phyloP scores from a whole-genome alignment of 2,888 invertebrate species.

The Lypha dubia region DNA sequence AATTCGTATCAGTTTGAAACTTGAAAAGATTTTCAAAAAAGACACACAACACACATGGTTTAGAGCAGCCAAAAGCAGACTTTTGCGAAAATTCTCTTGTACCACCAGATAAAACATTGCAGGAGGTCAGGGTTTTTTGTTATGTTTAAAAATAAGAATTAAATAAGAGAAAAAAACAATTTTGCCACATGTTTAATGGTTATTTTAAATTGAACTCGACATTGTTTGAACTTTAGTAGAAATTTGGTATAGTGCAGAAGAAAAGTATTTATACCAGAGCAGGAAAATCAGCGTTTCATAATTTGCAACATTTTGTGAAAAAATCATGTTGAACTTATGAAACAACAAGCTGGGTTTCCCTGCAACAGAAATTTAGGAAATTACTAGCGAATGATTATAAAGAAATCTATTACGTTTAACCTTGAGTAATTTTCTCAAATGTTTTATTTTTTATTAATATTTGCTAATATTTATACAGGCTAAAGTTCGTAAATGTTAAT shows the following conservation, averaged over 20 bases:
- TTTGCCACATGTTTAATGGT: conserved; percentile 57
- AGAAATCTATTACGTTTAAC: too few species aligned
- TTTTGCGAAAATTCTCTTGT: conserved; percentile 48
- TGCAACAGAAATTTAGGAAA: too few species aligned
- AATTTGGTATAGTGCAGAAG: neutral
- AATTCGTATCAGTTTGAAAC: conserved; percentile 5
- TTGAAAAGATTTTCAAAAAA: conserved; percentile 20
- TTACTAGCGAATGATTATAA: too few species aligned
- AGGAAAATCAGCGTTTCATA: too few species aligned
- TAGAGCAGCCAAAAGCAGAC: conserved; percentile 10
- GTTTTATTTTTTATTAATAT: too few species aligned
- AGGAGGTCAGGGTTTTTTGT: conserved; percentile 70
- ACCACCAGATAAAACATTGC: conserved; percentile 64
- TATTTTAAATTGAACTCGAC: conserved; percentile 34
- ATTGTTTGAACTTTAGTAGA: neutral
- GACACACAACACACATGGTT: conserved; percentile 60
- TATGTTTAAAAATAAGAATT: conserved; percentile 33
- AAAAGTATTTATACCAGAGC: neutral
- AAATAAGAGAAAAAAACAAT: neutral
- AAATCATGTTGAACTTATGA: too few species aligned
- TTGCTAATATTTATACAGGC: too few species aligned
- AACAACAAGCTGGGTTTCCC: too few species aligned
- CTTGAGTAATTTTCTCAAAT: too few species aligned
- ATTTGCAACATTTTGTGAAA: too few species aligned
- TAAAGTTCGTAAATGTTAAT: too few species aligned